Evolutionary conservation across 2,797 vertebrate species (phyloP).

Genomic region (Microchirus variegatus): DNA sequence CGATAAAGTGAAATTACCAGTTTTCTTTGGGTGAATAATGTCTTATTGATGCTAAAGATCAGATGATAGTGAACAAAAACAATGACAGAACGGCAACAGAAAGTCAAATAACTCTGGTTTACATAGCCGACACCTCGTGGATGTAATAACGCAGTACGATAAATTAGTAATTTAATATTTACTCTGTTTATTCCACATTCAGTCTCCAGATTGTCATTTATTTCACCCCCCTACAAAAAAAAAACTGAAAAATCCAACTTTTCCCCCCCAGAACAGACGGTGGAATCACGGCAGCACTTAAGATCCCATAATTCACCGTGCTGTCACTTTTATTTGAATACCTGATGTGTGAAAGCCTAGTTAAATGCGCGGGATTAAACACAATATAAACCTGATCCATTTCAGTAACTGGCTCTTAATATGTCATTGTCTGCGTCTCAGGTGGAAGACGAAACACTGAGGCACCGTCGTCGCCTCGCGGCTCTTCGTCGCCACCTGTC

Average conservation of each 20-base stretch:
- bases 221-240: neutral
- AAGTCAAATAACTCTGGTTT: no score
- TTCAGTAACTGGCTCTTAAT: slow-evolving; percentile 57
- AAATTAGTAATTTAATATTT: no score
- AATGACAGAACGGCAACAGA: no score
- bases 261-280: slow-evolving; percentile 28
- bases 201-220: neutral
- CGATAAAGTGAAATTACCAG: no score
- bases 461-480: slow-evolving; percentile 1
- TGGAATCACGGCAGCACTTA: slow-evolving; percentile 36
- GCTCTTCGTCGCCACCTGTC: neutral
- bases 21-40: no score
- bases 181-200: slow-evolving; percentile 36
- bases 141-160: no score
- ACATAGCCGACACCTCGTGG: no score
- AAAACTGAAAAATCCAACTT: slow-evolving; percentile 2
- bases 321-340: slow-evolving; percentile 64
- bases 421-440: slow-evolving; percentile 55
- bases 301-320: slow-evolving; percentile 34
- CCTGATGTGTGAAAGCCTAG: slow-evolving; percentile 51
- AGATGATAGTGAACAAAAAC: no score
- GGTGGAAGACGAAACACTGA: slow-evolving; percentile 45
- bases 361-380: slow-evolving; percentile 61
- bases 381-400: slow-evolving; percentile 60
- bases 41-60: no score